A percentile compares a stretch with the other conserved stretches of the same genome.
Evolutionary conservation across 2,888 invertebrate genomes (phyloP).

Genomic region (Aplocera efformata): DNA sequence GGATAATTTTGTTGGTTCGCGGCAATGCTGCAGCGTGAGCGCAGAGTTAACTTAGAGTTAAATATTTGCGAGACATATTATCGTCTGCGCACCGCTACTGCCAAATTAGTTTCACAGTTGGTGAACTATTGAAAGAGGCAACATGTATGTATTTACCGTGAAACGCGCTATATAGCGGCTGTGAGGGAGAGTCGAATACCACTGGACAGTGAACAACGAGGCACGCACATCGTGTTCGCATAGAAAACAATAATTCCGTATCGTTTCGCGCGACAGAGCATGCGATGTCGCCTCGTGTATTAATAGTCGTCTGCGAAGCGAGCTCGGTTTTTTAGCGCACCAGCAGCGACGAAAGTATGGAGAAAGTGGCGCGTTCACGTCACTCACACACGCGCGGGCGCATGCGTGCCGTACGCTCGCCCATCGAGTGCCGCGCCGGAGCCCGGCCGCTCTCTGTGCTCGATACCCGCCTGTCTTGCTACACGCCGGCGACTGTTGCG

Average conservation of each 20-base stretch:
- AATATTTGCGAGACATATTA: conserved; percentile 45
- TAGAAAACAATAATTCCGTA: conserved; percentile 66
- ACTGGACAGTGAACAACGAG: conserved; percentile 35
- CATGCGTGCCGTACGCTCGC: conserved; percentile 48
- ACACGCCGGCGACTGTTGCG: conserved; percentile 55
- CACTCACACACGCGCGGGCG: conserved; percentile 71
- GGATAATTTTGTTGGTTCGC: conserved; percentile 13
- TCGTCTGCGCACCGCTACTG: conserved; percentile 25
- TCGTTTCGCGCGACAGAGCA: conserved; percentile 66
- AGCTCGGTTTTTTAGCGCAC: conserved; percentile 73
- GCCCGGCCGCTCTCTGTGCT: conserved; percentile 57
- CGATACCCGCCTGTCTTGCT: conserved; percentile 59
- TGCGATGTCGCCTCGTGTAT: conserved; percentile 69
- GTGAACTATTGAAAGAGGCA: conserved; percentile 8
- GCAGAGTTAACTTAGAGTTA: conserved; percentile 32
- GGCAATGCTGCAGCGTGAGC: conserved; percentile 29
- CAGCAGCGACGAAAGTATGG: conserved; percentile 77
- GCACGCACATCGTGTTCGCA: conserved; percentile 45
- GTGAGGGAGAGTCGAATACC: conserved; percentile 43
- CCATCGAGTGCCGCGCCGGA: conserved; percentile 23
- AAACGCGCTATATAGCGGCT: conserved; percentile 15
- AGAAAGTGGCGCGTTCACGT: conserved; percentile 79
- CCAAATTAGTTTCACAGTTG: conserved; percentile 10
- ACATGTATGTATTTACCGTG: not conserved
- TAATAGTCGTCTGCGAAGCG: conserved; percentile 58